Conservation (phyloP, 2,888 invertebrate genomes). For the Alloscopus bannaensis region DNA sequence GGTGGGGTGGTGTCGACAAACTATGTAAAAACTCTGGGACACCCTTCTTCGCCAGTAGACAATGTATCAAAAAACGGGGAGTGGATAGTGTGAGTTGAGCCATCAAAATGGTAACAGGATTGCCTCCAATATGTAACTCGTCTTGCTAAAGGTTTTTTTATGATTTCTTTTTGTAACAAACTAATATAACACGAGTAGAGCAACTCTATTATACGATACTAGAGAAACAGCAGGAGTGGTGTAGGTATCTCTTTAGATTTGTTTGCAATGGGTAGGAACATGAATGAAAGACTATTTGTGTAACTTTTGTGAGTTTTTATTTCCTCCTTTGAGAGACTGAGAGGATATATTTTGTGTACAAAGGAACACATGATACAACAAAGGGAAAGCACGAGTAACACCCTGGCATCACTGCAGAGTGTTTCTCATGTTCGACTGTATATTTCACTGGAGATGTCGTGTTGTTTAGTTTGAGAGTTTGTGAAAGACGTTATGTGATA, state of each 20-base stretch:
- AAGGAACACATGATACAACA: not conserved
- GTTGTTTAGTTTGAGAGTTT: too few species aligned
- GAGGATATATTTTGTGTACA: slow-evolving; percentile 8
- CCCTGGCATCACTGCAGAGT: slow-evolving; percentile 5
- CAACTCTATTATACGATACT: slow-evolving; percentile 24
- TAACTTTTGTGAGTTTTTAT: slow-evolving; percentile 42
- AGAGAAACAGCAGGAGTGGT: not conserved
- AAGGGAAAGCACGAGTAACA: not conserved
- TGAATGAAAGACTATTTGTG: slow-evolving; percentile 34
- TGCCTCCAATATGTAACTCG: too few species aligned
- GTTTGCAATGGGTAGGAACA: slow-evolving; percentile 35
- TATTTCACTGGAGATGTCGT: slow-evolving; percentile 24
- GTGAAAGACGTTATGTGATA: slow-evolving; percentile 18
- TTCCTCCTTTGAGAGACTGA: slow-evolving; percentile 14
- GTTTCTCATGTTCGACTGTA: not conserved
- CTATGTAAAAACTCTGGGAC: slow-evolving; percentile 29
- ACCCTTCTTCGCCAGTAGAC: not conserved
- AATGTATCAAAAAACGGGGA: slow-evolving; percentile 3
- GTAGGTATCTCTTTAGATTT: slow-evolving; percentile 11
- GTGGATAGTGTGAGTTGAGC: not conserved
- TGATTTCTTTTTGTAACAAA: slow-evolving; percentile 1
- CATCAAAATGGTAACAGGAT: too few species aligned
- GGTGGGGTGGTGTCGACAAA: slow-evolving; percentile 4
- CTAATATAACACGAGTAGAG: slow-evolving; percentile 19
- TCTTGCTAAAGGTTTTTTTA: slow-evolving; percentile 14